Percentiles rank a stretch among this genome's conserved stretches.
Evolutionary conservation across 2,113 vertebrate genomes (phyloP).

Genomic region (Malaclemys terrapin): DNA sequence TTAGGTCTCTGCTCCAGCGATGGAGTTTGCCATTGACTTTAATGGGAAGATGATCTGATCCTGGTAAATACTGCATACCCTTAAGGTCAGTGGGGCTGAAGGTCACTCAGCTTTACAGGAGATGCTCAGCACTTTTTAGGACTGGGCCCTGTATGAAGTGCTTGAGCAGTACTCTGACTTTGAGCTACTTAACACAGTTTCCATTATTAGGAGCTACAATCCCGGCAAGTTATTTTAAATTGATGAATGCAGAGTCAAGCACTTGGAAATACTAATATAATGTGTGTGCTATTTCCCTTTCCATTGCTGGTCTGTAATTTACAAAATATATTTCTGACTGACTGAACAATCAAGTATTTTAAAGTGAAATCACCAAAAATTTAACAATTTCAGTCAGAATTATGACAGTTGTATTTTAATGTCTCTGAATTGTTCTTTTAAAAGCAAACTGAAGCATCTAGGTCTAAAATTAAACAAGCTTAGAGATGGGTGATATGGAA

Average conservation of each 20-base stretch:
- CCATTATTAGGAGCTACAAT: conserved; percentile 1
- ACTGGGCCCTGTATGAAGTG: background rate
- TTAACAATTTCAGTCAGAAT: background rate
- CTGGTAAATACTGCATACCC: no score
- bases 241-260: background rate
- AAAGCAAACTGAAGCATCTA: background rate
- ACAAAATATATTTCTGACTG: conserved; percentile 22
- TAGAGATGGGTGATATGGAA: background rate
- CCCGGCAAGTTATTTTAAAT: background rate
- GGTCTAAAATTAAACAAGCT: conserved; percentile 14
- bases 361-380: conserved; percentile 26
- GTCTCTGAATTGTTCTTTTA: background rate
- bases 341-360: conserved; percentile 4
- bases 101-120: background rate
- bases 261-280: conserved; percentile 8
- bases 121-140: background rate
- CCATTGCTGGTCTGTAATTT: background rate
- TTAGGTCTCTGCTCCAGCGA: background rate
- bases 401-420: background rate
- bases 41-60: no score
- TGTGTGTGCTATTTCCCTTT: background rate
- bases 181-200: background rate
- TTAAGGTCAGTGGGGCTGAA: no score
- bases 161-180: background rate
- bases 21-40: background rate